These are phyloP conservation scores for Agrotis exclamationis DNA, from an alignment of 2,888 invertebrate species.

Conservation along the genomic window DNA sequence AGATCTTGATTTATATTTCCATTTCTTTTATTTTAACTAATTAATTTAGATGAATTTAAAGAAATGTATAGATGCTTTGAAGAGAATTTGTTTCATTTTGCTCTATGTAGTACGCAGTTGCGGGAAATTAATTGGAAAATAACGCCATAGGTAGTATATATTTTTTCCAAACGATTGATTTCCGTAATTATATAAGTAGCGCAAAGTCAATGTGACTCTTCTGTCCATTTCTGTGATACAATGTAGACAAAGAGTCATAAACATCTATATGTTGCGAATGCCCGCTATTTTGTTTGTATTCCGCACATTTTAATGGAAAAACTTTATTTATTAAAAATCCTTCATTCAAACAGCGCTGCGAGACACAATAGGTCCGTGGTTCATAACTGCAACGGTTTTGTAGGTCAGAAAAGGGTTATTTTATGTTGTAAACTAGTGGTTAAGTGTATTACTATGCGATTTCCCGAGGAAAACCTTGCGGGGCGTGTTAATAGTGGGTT, in stretches of 20 bases:
- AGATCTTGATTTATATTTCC: too few species aligned
- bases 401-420: constrained; percentile 9
- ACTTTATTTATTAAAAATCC: constrained; percentile 66
- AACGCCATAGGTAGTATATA: background rate
- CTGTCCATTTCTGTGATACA: constrained; percentile 3
- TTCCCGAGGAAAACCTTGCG: background rate
- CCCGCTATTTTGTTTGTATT: constrained; percentile 42
- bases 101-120: background rate
- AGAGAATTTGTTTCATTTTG: too few species aligned
- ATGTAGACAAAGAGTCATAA: constrained; percentile 33
- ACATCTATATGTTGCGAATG: constrained; percentile 35
- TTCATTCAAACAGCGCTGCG: constrained; percentile 43
- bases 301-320: constrained; percentile 60
- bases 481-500: constrained; percentile 3
- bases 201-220: constrained; percentile 6
- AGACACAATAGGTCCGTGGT: constrained; percentile 35
- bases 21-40: too few species aligned
- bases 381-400: constrained; percentile 21
- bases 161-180: background rate
- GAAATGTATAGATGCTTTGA: too few species aligned
- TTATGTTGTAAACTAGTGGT: constrained; percentile 2
- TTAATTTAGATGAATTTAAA: too few species aligned
- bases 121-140: background rate
- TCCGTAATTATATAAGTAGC: background rate
- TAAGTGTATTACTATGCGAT: constrained; percentile 5